Evolutionary conservation across 2,797 vertebrate genomes (phyloP).

Genomic region (Heteromormyrus szaboi): DNA sequence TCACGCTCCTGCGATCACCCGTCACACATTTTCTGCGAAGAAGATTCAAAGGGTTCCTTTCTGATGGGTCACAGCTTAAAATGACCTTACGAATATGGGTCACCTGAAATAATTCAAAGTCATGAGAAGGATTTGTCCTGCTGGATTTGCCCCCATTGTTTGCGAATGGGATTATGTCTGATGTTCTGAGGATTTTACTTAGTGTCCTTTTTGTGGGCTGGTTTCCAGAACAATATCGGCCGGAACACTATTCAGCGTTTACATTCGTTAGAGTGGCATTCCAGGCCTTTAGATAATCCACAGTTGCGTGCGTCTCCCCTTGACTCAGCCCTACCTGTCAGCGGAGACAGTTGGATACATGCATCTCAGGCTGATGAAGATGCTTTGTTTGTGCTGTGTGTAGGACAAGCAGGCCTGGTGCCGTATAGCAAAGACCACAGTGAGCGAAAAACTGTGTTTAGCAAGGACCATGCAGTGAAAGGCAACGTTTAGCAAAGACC

Average conservation of each 20-base stretch:
- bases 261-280: not conserved
- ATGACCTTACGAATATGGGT: not conserved
- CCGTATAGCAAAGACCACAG: not conserved
- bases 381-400: not conserved
- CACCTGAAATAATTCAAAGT: slow-evolving; percentile 6
- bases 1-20: not conserved
- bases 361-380: not conserved
- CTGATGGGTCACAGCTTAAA: not conserved
- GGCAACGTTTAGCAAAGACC: not conserved
- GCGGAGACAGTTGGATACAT: not conserved
- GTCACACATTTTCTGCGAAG: not conserved
- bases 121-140: not conserved
- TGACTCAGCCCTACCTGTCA: not conserved
- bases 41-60: not conserved
- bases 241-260: not conserved
- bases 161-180: not conserved
- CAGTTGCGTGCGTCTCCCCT: not conserved
- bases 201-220: not conserved
- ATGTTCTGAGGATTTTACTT: not conserved
- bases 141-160: not conserved
- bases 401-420: not conserved
- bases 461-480: not conserved
- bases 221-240: not conserved
- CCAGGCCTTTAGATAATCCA: not conserved
- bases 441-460: not conserved